Conservation (phyloP, 1,140 invertebrate species). For the Apolygus lucorum region DNA sequence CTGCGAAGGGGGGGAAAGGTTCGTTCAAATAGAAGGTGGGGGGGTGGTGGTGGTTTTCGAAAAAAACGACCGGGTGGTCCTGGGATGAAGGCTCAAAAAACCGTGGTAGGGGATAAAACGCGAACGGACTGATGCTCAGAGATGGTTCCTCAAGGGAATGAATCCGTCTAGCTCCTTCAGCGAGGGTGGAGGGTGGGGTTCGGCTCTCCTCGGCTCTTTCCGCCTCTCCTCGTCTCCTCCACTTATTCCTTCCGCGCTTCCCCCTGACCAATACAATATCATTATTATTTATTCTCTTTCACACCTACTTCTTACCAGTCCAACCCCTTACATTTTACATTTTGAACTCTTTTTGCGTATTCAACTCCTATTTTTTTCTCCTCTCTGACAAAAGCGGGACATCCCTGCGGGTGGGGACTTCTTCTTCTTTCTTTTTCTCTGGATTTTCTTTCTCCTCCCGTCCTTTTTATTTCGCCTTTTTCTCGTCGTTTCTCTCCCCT, state of each 20-base stretch:
- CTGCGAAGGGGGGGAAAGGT: neutral
- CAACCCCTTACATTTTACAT: constrained; percentile 18
- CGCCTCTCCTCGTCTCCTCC: neutral
- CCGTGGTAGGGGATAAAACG: constrained; percentile 5
- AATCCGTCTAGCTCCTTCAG: neutral
- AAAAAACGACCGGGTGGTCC: neutral
- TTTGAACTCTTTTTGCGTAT: neutral
- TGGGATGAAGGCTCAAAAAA: constrained; percentile 8
- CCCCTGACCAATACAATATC: constrained; percentile 7
- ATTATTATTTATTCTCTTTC: constrained; percentile 21
- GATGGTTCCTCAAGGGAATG: constrained; percentile 23
- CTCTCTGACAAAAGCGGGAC: too few species aligned
- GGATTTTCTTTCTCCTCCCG: neutral
- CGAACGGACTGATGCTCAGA: constrained; percentile 18
- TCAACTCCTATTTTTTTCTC: too few species aligned
- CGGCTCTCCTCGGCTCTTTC: constrained; percentile 12
- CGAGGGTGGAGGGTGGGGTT: constrained; percentile 18
- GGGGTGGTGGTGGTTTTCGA: neutral
- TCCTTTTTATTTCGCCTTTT: neutral
- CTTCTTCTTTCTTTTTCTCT: neutral
- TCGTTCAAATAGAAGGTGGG: neutral
- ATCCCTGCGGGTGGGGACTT: too few species aligned
- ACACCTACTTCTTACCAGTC: constrained; percentile 15
- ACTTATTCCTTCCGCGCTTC: neutral
- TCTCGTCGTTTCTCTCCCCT: neutral